Conservation (phyloP, 2,888 invertebrate genomes). For the Elmis aenea region DNA sequence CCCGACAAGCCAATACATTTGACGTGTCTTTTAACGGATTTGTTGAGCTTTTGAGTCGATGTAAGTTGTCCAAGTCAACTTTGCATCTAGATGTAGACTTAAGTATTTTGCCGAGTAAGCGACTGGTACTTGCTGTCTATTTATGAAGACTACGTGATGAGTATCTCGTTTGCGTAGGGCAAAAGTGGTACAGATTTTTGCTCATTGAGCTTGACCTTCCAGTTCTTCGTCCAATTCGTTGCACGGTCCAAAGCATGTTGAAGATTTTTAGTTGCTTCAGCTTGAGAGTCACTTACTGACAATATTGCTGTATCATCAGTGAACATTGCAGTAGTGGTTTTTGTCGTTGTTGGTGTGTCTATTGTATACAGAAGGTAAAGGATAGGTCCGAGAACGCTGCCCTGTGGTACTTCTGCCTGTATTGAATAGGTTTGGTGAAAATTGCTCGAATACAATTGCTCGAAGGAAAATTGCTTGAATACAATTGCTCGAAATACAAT, state of each 20-base stretch:
- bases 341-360: constrained; percentile 17
- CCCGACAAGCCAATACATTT: constrained; percentile 4
- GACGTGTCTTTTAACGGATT: neutral
- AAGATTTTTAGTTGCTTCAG: constrained; percentile 19
- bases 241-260: constrained; percentile 10
- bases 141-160: no score
- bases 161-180: constrained; percentile 11
- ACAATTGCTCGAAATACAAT: no score
- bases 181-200: constrained; percentile 1
- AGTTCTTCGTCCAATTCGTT: constrained; percentile 2
- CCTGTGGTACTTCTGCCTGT: constrained; percentile 10
- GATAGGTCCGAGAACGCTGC: constrained; percentile 22
- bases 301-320: constrained; percentile 12
- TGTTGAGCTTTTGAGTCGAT: no score
- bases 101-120: no score
- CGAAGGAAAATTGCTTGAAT: no score
- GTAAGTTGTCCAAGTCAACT: constrained; percentile 2
- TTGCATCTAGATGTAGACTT: constrained; percentile 3
- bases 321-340: constrained; percentile 15
- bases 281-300: no score
- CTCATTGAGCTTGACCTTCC: constrained; percentile 3
- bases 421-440: no score
- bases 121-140: no score
- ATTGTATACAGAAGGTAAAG: constrained; percentile 11
- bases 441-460: no score